Conservation (phyloP, 2,888 invertebrate species). For the Epirrita christyi region DNA sequence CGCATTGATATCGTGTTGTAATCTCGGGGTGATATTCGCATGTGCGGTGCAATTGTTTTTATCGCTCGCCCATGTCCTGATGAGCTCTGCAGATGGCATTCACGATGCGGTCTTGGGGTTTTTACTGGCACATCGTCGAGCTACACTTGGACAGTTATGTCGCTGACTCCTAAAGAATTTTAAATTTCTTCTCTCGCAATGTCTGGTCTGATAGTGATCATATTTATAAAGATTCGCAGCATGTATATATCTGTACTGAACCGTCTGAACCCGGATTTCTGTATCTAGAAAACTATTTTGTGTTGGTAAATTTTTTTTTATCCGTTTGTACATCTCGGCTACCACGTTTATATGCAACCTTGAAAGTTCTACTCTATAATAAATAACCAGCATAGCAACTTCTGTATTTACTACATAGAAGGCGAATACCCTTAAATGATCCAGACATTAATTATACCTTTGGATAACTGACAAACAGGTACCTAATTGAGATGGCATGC, state of each 20-base stretch:
- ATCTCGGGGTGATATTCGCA: conserved; percentile 43
- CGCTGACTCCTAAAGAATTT: conserved; percentile 57
- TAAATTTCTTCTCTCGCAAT: conserved; percentile 53
- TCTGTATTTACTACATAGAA: not conserved
- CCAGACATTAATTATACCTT: conserved; percentile 6
- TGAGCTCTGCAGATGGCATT: conserved; percentile 68
- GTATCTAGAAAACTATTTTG: not conserved
- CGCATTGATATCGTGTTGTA: conserved; percentile 49
- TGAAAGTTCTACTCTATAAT: too few species aligned
- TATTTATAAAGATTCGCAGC: conserved; percentile 15
- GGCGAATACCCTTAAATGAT: not conserved
- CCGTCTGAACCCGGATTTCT: conserved; percentile 10
- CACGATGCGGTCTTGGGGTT: conserved; percentile 63
- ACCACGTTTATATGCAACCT: too few species aligned
- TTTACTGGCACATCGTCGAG: conserved; percentile 58
- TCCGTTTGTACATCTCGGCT: too few species aligned
- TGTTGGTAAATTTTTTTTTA: not conserved
- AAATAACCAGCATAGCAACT: too few species aligned
- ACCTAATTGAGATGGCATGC: conserved; percentile 38
- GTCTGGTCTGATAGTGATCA: conserved; percentile 47
- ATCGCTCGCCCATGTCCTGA: conserved; percentile 59
- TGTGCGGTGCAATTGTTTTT: conserved; percentile 69
- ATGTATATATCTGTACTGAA: conserved; percentile 6
- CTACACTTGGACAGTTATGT: conserved; percentile 63
- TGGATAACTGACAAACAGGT: conserved; percentile 48